phyloP scores from a whole-genome alignment of 2,113 vertebrate species.

The Narcine bancroftii region DNA sequence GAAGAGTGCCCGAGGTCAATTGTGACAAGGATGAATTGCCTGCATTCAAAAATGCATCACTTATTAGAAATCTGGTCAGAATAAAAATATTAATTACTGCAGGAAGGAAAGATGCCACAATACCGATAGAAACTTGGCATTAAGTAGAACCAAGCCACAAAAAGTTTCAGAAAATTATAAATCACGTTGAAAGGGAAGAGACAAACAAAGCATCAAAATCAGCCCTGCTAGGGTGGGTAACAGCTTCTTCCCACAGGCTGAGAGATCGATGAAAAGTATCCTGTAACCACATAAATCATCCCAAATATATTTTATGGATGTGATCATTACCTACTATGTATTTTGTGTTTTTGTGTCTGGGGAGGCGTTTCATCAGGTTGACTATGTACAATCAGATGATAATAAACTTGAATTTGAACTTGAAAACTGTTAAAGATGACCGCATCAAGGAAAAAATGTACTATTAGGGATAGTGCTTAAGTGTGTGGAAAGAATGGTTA shows the following conservation, averaged over 20 bases:
- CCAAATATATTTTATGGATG: no score
- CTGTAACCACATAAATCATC: no score
- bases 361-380: no score
- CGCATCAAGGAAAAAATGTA: neutral
- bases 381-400: no score
- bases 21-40: neutral
- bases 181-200: neutral
- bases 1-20: neutral
- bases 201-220: no score
- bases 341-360: no score
- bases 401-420: no score
- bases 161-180: neutral
- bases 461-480: neutral
- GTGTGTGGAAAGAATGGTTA: neutral
- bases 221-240: no score
- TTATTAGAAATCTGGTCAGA: neutral
- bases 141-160: neutral
- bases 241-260: no score
- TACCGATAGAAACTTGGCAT: constrained; percentile 2
- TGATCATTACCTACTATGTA: no score
- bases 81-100: neutral
- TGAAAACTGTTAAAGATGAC: no score
- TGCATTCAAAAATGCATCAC: neutral
- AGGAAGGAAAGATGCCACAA: neutral
- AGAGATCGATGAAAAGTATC: no score